A percentile compares a stretch with the other conserved stretches of the same genome.
Conservation (phyloP, 2,888 invertebrate genomes). For the Synergus gifuensis region DNA sequence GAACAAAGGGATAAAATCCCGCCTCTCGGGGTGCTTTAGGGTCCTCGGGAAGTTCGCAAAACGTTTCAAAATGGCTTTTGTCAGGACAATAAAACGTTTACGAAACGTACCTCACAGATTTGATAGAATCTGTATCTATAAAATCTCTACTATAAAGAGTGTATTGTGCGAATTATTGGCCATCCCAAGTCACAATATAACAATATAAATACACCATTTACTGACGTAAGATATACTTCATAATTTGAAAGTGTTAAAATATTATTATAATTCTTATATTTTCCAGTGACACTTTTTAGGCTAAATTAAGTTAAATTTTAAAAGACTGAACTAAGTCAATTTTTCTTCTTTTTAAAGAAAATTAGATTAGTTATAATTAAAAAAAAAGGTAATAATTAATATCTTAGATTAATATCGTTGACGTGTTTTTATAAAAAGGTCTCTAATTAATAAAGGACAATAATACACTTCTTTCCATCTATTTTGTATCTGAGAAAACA, state of each 20-base stretch:
- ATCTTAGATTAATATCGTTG: background rate
- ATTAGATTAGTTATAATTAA: background rate
- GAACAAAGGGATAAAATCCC: conserved; percentile 6
- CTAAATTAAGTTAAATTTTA: background rate
- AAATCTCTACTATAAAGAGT: background rate
- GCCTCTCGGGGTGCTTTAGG: background rate
- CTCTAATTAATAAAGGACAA: background rate
- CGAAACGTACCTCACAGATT: background rate
- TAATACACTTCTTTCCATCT: background rate
- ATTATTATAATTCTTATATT: background rate
- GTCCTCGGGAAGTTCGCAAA: conserved; percentile 5
- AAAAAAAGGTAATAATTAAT: too few relatives aligned
- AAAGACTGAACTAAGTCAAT: background rate
- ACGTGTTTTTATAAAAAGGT: background rate
- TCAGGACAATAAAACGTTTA: background rate
- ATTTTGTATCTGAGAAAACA: background rate
- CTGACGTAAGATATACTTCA: background rate
- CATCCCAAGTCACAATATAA: background rate
- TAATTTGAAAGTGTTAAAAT: background rate
- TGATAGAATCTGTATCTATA: background rate
- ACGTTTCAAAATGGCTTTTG: background rate
- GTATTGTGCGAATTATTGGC: background rate
- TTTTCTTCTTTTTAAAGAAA: background rate
- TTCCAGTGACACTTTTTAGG: background rate
- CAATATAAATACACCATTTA: too few relatives aligned